Percentiles rank a stretch among this genome's conserved stretches.
Conservation (phyloP, 2,888 invertebrate species). For the Malthinus seriepunctatus region DNA sequence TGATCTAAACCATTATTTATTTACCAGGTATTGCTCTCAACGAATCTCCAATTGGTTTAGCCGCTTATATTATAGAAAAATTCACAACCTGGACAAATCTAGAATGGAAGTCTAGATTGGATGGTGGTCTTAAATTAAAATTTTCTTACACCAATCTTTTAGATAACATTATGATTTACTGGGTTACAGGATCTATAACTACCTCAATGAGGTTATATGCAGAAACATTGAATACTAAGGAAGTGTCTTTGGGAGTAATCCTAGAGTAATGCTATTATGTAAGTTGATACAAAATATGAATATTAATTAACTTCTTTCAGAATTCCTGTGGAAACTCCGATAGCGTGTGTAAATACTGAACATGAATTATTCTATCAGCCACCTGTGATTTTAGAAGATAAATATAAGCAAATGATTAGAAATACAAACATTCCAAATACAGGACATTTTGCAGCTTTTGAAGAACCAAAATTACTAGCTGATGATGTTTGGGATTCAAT, state of each 20-base stretch:
- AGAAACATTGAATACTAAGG: conserved; percentile 59
- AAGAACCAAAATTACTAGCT: conserved; percentile 71
- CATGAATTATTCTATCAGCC: conserved; percentile 66
- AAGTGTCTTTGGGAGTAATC: conserved; percentile 29
- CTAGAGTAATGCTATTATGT: conserved; percentile 42
- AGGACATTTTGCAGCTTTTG: conserved; percentile 85
- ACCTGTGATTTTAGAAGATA: conserved; percentile 61
- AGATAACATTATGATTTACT: conserved; percentile 84
- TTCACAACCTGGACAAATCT: conserved; percentile 76
- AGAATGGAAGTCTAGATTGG: conserved; percentile 55
- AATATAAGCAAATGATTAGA: conserved; percentile 53
- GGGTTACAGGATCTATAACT: conserved; percentile 73
- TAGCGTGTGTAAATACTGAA: conserved; percentile 73
- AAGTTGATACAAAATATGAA: conserved; percentile 56
- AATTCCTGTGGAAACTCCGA: conserved; percentile 67
- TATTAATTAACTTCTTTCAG: conserved; percentile 55
- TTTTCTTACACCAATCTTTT: conserved; percentile 73
- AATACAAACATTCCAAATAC: conserved; percentile 66
- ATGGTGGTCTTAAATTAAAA: conserved; percentile 69
- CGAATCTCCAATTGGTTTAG: conserved; percentile 83
- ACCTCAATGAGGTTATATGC: conserved; percentile 76
- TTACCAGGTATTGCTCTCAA: conserved; percentile 65
- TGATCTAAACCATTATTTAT: too few relatives aligned
- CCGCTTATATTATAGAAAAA: conserved; percentile 89
- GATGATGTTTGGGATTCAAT: conserved; percentile 69